Evolutionary conservation across 2,113 vertebrate species (phyloP), one percentile per base, ranked within the genome.

Genomic region (Anguilla japonica): DNA sequence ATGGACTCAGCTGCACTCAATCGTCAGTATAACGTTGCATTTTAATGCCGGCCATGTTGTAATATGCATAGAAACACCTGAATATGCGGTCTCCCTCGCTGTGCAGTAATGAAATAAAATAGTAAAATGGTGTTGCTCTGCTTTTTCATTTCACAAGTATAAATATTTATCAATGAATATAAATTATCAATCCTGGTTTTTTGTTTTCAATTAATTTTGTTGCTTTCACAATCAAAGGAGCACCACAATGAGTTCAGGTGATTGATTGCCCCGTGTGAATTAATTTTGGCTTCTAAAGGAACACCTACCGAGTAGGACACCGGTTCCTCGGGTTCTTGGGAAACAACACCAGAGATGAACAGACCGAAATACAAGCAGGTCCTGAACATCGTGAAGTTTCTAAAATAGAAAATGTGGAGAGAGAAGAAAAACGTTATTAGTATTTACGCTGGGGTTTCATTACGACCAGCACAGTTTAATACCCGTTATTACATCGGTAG

Each of bases 241-340:
- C 5, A 46, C 8, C 43, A 46, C 43, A 46, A 8, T 46, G 43
- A 46, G 5, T 8, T 46, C 43, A 39, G 1, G 16, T 15, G 29
- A 29, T 79, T 79, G 26, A 40, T 79, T 75, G 16, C 16, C 26
- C 0, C 15, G 2, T 15, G 2, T 34, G 41, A 0, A 34, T 56
- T 71, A 84, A 50, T 80, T 40, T n/a, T 71, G 20, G 0, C 14
- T 16, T 63, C 63, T 16, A 5, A 39, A 43, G 82, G 81, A 3
- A 82, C 88, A 92, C 97, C 98, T 95, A 98, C 98, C 92, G 97
- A 97, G 92, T 97, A 99, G 0, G 96, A 97, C 94, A 99, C 94
- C 85, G 98, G 98, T 94, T 99, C 98, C 88, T 98, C 97, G 0
- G 94, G 91, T 90, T 98, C 97, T 94, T 99, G 98, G 81, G 97